Percentiles rank a stretch among this genome's conserved stretches.
These are phyloP conservation scores for Drosophila teissieri DNA, from an alignment of 1,140 invertebrate genomes.

Conservation along the genomic window DNA sequence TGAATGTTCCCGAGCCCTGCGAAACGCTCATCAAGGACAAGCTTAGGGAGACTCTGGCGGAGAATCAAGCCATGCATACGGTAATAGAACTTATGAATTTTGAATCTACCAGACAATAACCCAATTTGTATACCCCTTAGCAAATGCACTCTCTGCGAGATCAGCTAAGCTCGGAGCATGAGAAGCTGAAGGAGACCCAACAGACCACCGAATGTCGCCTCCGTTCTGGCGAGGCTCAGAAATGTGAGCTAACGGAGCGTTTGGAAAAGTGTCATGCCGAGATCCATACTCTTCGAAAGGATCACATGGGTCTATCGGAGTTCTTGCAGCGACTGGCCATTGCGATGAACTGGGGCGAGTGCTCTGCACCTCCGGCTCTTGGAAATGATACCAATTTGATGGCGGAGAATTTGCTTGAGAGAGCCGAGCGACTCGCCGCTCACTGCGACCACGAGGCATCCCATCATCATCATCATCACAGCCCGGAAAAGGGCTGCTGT, in stretches of 20 bases:
- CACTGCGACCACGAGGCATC: constrained; percentile 87
- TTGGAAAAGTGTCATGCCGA: constrained; percentile 90
- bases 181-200: constrained; percentile 87
- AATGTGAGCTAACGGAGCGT: constrained; percentile 87
- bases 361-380: constrained; percentile 85
- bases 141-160: constrained; percentile 90
- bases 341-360: constrained; percentile 84
- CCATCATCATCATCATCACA: constrained; percentile 56
- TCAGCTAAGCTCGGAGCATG: constrained; percentile 87
- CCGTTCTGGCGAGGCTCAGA: constrained; percentile 89
- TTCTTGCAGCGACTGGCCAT: constrained; percentile 88
- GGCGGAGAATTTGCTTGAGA: constrained; percentile 90
- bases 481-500: constrained; percentile 66
- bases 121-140: constrained; percentile 77
- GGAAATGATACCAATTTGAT: constrained; percentile 92
- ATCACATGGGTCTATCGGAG: constrained; percentile 77
- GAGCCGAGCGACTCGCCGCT: constrained; percentile 90
- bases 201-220: constrained; percentile 87
- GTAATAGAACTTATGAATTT: constrained; percentile 85
- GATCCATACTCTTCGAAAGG: constrained; percentile 85
- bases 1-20: constrained; percentile 87
- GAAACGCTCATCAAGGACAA: constrained; percentile 91
- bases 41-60: constrained; percentile 89
- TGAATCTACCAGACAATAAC: neutral
- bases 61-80: constrained; percentile 90